A percentile compares a stretch with the other conserved stretches of the same genome.
Evolutionary conservation across 2,797 vertebrate genomes (phyloP).

Genomic region (Enteromius anoplus): DNA sequence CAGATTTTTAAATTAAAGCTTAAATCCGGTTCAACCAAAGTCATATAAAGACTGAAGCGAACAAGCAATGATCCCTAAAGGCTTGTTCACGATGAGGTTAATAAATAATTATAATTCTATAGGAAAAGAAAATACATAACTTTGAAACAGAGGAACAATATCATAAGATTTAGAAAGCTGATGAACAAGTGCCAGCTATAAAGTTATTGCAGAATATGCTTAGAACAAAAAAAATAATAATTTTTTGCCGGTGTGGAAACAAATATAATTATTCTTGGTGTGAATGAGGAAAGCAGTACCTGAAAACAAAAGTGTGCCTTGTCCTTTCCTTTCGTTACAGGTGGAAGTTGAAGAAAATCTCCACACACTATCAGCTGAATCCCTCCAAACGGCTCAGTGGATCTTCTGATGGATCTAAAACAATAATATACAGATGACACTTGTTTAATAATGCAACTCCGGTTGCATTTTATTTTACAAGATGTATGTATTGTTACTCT

Average conservation of each 20-base stretch:
- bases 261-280: not conserved
- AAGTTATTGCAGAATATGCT: not conserved
- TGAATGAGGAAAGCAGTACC: slow-evolving; percentile 69
- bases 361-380: slow-evolving; percentile 96
- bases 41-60: not conserved
- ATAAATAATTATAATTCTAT: not conserved
- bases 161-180: not conserved
- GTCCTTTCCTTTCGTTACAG: slow-evolving; percentile 85
- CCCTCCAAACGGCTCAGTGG: slow-evolving; percentile 90
- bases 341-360: slow-evolving; percentile 95
- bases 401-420: slow-evolving; percentile 84
- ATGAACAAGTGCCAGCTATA: not conserved
- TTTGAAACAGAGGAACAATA: not conserved
- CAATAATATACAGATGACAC: not conserved
- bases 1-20: not conserved
- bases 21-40: not conserved
- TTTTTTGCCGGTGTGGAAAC: not conserved
- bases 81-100: not conserved
- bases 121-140: not conserved
- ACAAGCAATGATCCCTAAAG: not conserved
- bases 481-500: not conserved
- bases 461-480: too few relatives aligned
- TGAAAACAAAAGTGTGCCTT: slow-evolving; percentile 92
- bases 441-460: not conserved
- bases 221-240: not conserved